Percentiles rank a stretch among this genome's conserved stretches.
phyloP scores from a whole-genome alignment of 2,797 vertebrate genomes.

The Tapera naevia region DNA sequence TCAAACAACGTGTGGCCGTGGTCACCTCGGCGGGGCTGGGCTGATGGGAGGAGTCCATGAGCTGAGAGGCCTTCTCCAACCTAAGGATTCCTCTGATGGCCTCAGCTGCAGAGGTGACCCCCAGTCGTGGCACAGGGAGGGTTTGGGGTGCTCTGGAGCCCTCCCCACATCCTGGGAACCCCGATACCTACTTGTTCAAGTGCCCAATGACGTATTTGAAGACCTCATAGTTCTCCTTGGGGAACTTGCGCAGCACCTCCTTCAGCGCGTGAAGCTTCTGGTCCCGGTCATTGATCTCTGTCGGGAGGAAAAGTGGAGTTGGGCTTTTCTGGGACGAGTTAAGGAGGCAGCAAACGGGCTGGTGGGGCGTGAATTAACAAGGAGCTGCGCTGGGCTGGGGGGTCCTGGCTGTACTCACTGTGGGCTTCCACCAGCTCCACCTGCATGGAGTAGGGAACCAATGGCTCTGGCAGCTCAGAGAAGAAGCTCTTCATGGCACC shows the following conservation, averaged over 20 bases:
- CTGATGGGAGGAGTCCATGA: no score
- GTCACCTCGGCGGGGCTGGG: no score
- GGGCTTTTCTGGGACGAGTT: accelerated
- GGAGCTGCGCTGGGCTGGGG: accelerated
- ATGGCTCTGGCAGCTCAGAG: slow-evolving; percentile 90
- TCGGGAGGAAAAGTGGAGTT: not conserved
- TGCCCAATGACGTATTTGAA: slow-evolving; percentile 95
- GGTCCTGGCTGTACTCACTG: slow-evolving; percentile 77
- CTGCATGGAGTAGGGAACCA: slow-evolving; percentile 93
- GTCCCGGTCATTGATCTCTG: slow-evolving; percentile 93
- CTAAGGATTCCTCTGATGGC: no score
- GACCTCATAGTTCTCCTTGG: slow-evolving; percentile 93
- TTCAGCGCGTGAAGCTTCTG: slow-evolving; percentile 89
- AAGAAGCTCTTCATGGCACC: slow-evolving; percentile 97
- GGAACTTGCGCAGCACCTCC: slow-evolving; percentile 90
- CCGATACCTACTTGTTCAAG: slow-evolving; percentile 85
- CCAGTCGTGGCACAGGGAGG: no score
- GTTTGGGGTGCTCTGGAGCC: no score
- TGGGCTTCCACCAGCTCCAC: slow-evolving; percentile 90
- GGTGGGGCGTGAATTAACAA: not conserved
- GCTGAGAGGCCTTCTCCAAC: no score
- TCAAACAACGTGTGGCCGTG: no score
- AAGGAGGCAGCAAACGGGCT: accelerated
- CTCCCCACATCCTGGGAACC: not conserved
- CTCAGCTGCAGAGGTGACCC: no score